Conservation (phyloP, 2,113 vertebrate genomes). For the Chloropsis cyanopogon region DNA sequence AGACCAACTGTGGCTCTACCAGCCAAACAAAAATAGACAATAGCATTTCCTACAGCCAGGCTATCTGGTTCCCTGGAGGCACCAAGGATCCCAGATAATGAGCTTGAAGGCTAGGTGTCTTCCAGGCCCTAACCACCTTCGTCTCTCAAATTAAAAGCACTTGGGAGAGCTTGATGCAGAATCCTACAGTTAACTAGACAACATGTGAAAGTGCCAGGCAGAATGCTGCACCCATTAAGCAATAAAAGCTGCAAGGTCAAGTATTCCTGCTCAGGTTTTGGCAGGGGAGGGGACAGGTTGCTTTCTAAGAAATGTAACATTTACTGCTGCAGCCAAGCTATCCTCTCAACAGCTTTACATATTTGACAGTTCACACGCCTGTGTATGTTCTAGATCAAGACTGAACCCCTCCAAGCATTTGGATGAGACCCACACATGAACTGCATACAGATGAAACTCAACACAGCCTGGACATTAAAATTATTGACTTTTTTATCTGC, state of each 20-base stretch:
- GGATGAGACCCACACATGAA: neutral
- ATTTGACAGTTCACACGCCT: neutral
- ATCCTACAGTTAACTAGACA: neutral
- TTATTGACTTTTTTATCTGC: neutral
- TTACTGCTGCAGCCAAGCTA: neutral
- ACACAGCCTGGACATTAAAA: neutral
- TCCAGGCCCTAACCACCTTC: neutral
- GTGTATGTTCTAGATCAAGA: neutral
- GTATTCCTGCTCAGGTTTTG: neutral
- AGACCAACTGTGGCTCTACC: neutral
- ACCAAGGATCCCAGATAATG: neutral
- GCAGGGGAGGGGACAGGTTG: neutral
- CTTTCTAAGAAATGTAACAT: conserved; percentile 36
- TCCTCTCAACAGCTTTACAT: neutral
- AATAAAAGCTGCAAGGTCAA: neutral
- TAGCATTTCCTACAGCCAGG: neutral
- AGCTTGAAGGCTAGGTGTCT: neutral
- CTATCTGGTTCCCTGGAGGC: neutral
- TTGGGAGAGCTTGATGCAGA: neutral
- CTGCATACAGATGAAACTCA: neutral
- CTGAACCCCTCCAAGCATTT: neutral
- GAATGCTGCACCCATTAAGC: neutral
- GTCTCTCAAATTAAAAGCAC: neutral
- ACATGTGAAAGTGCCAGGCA: neutral
- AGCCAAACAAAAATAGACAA: conserved; percentile 10